Evolutionary conservation across 2,888 invertebrate genomes (phyloP).

Genomic region (Clivina fossor): DNA sequence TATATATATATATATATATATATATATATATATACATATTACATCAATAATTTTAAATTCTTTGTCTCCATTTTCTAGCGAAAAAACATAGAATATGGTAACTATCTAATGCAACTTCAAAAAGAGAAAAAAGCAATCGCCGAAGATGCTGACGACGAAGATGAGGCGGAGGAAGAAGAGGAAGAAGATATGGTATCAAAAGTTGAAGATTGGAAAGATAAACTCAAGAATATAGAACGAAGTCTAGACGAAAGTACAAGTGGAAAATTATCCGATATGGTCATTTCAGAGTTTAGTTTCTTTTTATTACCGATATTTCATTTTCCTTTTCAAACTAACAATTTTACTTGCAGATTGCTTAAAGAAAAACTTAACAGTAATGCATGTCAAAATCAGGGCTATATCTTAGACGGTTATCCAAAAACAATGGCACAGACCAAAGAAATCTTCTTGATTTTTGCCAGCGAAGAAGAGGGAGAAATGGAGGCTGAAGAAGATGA

Average conservation of each 20-base stretch:
- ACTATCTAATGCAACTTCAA: slow-evolving; percentile 41
- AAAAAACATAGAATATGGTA: slow-evolving; percentile 37
- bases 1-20: no score
- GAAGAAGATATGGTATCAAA: slow-evolving; percentile 43
- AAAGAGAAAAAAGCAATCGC: slow-evolving; percentile 44
- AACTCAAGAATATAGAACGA: slow-evolving; percentile 51
- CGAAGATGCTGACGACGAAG: slow-evolving; percentile 41
- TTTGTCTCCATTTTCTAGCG: slow-evolving; percentile 18
- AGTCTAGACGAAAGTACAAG: slow-evolving; percentile 49
- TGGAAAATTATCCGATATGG: slow-evolving; percentile 52
- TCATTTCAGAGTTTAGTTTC: slow-evolving; percentile 51
- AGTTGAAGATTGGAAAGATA: slow-evolving; percentile 48
- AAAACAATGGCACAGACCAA: slow-evolving; percentile 60
- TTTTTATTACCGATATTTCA: no score
- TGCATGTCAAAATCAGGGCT: slow-evolving; percentile 71
- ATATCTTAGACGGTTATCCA: slow-evolving; percentile 76
- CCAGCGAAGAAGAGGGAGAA: slow-evolving; percentile 51
- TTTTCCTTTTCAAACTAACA: background rate
- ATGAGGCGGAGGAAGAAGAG: slow-evolving; percentile 42
- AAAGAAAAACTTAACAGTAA: slow-evolving; percentile 58
- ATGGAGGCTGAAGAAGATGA: slow-evolving; percentile 50
- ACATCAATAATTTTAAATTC: no score
- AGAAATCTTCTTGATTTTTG: slow-evolving; percentile 50
- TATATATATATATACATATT: no score
- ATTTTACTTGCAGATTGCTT: slow-evolving; percentile 53